phyloP scores from a whole-genome alignment of 2,888 invertebrate genomes.

The Eilema caniola region DNA sequence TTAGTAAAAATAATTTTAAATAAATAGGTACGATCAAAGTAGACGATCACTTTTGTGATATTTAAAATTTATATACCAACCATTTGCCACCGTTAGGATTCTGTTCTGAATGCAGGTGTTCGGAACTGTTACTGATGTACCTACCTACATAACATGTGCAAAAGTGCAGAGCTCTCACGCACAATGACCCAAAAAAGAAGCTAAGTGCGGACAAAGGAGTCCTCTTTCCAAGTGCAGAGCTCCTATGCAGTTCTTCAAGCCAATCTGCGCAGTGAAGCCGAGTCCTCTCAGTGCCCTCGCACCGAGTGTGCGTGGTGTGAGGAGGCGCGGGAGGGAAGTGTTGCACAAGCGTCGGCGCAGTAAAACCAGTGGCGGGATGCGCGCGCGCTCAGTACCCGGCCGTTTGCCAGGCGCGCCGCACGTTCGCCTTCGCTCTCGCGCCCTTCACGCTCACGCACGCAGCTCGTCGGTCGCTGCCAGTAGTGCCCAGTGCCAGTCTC shows the following conservation, averaged over 20 bases:
- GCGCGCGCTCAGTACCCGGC: conserved; percentile 43
- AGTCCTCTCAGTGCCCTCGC: background rate
- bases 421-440: conserved; percentile 20
- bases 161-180: background rate
- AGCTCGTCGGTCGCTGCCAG: conserved; percentile 15
- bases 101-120: no score
- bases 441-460: background rate
- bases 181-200: no score
- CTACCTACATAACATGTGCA: no score
- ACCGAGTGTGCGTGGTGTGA: background rate
- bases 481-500: background rate
- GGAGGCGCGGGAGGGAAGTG: conserved; percentile 19
- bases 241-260: background rate
- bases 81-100: no score
- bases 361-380: conserved; percentile 34
- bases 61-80: no score
- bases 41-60: no score
- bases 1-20: no score
- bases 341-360: conserved; percentile 26
- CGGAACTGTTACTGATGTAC: no score
- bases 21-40: no score
- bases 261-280: background rate
- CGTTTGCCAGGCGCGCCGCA: conserved; percentile 34
- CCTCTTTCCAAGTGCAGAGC: background rate
- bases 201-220: no score